phyloP scores from a whole-genome alignment of 2,113 vertebrate genomes.

The Lagopus muta region DNA sequence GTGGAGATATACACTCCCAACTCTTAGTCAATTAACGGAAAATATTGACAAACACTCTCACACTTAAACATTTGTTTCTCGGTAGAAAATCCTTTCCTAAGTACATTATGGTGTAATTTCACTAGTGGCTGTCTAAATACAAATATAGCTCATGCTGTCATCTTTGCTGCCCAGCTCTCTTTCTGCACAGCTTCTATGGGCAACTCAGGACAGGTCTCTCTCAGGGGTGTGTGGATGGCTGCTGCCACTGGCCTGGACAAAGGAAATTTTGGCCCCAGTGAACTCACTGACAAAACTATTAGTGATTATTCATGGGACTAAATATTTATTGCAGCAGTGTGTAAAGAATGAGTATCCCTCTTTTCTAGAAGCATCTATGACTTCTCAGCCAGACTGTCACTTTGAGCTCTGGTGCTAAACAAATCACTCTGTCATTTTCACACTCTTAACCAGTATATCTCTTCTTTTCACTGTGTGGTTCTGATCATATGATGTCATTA shows the following conservation, averaged over 20 bases:
- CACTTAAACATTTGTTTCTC: slow-evolving; percentile 8
- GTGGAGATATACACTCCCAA: background rate
- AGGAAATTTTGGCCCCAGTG: background rate
- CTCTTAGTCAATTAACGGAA: slow-evolving; percentile 16
- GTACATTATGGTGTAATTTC: background rate
- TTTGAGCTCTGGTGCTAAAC: background rate
- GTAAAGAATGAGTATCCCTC: background rate
- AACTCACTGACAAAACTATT: background rate
- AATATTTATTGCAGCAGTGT: background rate
- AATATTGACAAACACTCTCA: background rate
- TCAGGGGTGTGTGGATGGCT: background rate
- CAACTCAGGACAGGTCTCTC: background rate
- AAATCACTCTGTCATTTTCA: background rate
- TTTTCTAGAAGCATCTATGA: background rate
- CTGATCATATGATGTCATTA: background rate
- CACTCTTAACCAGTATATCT: background rate
- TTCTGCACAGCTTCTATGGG: background rate
- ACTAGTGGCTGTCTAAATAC: background rate
- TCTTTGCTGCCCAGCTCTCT: background rate
- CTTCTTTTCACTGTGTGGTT: background rate
- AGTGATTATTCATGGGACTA: background rate
- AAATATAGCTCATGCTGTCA: background rate
- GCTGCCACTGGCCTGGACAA: background rate
- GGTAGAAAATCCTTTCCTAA: background rate
- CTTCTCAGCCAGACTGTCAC: background rate